Percentiles rank a stretch among this genome's conserved stretches.
These are phyloP conservation scores for Pocillopora damicornis DNA, from an alignment of 64 coral and sea anemone species.

Conservation along the genomic window DNA sequence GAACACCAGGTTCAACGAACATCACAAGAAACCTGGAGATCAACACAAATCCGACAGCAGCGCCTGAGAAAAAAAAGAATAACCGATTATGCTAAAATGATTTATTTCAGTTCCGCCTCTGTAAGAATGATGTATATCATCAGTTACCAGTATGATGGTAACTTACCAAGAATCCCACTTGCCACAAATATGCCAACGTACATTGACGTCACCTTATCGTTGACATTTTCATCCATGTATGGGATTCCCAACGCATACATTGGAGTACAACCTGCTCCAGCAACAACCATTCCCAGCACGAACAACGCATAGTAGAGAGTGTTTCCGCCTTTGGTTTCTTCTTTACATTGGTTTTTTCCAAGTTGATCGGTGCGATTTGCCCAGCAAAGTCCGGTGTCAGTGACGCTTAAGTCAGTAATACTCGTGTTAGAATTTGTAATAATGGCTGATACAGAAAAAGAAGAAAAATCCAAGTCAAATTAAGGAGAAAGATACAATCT, in stretches of 20 bases:
- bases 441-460: no score
- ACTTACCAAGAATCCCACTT: conserved; percentile 58
- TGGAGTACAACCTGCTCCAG: conserved; percentile 51
- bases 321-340: background rate
- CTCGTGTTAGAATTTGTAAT: background rate
- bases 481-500: no score
- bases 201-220: conserved; percentile 44
- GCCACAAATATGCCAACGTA: conserved; percentile 59
- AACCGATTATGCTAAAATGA: background rate
- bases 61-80: background rate
- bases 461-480: no score
- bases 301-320: conserved; percentile 51
- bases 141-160: background rate
- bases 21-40: conserved; percentile 46
- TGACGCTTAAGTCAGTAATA: background rate
- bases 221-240: conserved; percentile 81
- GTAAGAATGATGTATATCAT: background rate
- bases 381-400: background rate
- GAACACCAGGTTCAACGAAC: conserved; percentile 51
- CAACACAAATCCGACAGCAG: conserved; percentile 44
- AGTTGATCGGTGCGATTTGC: background rate
- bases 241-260: conserved; percentile 58
- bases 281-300: conserved; percentile 62
- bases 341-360: background rate
- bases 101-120: no score